Evolutionary conservation across 2,797 vertebrate genomes (phyloP).

Genomic region (Yasuhikotakia modesta): DNA sequence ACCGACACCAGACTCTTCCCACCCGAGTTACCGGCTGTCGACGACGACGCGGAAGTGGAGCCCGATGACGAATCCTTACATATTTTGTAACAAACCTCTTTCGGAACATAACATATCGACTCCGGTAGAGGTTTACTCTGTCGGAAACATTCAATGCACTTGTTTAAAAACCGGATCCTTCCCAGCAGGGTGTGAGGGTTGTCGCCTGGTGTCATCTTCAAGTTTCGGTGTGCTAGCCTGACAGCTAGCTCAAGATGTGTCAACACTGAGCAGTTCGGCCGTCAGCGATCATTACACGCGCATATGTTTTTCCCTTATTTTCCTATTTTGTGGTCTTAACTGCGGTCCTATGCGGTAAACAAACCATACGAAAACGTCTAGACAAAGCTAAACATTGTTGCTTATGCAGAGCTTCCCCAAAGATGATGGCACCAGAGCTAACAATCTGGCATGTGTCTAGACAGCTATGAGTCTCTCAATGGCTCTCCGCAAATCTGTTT

Average conservation of each 20-base stretch:
- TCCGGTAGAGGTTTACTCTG: conserved; percentile 76
- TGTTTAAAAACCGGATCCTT: conserved; percentile 87
- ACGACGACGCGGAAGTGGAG: conserved; percentile 63
- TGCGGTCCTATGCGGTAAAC: no score
- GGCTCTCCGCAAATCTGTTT: no score
- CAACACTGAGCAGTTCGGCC: conserved; percentile 49
- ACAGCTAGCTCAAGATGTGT: conserved; percentile 49
- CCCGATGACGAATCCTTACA: conserved; percentile 81
- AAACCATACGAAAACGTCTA: not conserved
- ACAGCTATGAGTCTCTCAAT: conserved; percentile 16
- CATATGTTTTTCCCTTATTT: conserved; percentile 43
- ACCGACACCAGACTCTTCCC: conserved; percentile 80
- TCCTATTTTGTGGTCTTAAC: conserved; percentile 7
- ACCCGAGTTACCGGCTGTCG: conserved; percentile 61
- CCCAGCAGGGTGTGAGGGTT: conserved; percentile 81
- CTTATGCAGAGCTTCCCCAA: not conserved
- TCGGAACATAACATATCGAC: conserved; percentile 82
- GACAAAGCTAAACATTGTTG: not conserved
- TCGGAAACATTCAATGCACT: conserved; percentile 82
- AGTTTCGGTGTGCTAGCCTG: conserved; percentile 13
- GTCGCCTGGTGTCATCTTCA: conserved; percentile 72
- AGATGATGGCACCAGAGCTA: not conserved
- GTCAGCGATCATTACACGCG: conserved; percentile 69
- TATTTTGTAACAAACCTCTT: conserved; percentile 88
- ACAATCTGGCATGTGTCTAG: conserved; percentile 35